Base-by-base conservation (phyloP, 2,888 invertebrate species). In the Coenonympha glycerion region DNA sequence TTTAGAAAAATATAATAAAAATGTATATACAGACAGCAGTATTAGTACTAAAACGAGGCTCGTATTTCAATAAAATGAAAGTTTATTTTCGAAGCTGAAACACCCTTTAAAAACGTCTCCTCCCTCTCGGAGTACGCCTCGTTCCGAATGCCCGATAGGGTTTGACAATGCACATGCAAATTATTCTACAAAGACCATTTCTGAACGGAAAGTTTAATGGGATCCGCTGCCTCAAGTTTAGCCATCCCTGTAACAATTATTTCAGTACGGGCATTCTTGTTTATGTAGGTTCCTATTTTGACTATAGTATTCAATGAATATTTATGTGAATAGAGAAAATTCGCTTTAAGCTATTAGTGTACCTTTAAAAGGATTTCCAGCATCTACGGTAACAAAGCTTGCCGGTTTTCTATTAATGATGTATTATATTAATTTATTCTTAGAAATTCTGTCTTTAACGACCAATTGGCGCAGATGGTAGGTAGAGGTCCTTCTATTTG, bases 131-230 rank as follows among this genome's bases (percentile, higher is more conserved):
- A n/a, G n/a, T n/a, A n/a, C n/a, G n/a, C n/a, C 71, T 71, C 71
- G 73, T 79, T 79, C 63, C 71, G 60, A 76, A 76, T 66, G 75
- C 76, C 76, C 77, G 76, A 85, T 84, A 79, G 78, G 76, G 78
- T 79, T 79, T 79, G 83, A 84, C 84, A 84, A 85, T 84, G 78
- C 78, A 76, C 76, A 85, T 85, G 85, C 82, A 85, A 84, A 87
- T 85, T 81, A 76, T 75, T 72, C 72, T 63, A 75, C 72, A 73
- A 75, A 72, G 73, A 71, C 74, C 78, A 73, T 73, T 76, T 68
- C 71, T 70, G 71, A 66, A 66, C 73, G 70, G 75, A 76, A 86
- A 85, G 75, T 84, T 83, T 79, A 83, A 84, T 81, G 71, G 79
- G 68, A 69, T 70, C 64, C 62, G 58, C 62, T 58, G 60, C 63